Evolutionary conservation across 2,113 vertebrate genomes (phyloP).

Genomic region (Columba janthina): DNA sequence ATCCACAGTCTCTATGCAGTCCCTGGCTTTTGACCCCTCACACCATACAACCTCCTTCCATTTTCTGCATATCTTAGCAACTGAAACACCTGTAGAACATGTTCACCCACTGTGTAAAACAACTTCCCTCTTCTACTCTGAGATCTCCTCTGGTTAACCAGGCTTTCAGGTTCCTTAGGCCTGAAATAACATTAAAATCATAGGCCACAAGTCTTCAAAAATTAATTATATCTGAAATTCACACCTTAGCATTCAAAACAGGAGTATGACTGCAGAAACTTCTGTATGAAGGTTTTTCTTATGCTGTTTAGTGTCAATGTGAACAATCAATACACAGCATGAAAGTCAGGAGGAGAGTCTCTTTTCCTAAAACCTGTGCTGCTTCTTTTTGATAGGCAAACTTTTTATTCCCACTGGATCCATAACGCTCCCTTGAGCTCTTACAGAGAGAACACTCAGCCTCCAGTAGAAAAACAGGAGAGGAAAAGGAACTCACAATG

Average conservation of each 20-base stretch:
- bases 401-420: neutral
- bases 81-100: neutral
- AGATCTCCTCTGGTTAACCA: neutral
- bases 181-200: neutral
- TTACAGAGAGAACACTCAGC: neutral
- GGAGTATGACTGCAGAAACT: neutral
- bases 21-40: neutral
- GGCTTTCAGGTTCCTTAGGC: rapidly evolving
- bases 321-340: neutral
- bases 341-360: neutral
- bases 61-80: neutral
- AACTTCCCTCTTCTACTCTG: neutral
- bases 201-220: neutral
- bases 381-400: neutral
- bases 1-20: neutral
- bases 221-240: neutral
- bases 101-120: neutral
- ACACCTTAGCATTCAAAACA: neutral
- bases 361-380: neutral
- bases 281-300: neutral
- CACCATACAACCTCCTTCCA: neutral
- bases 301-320: rapidly evolving
- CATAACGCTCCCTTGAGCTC: neutral
- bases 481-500: neutral
- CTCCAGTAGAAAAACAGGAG: neutral